These are phyloP conservation scores for Montipora foliosa DNA, from an alignment of 64 coral and sea anemone genomes.

Conservation along the genomic window DNA sequence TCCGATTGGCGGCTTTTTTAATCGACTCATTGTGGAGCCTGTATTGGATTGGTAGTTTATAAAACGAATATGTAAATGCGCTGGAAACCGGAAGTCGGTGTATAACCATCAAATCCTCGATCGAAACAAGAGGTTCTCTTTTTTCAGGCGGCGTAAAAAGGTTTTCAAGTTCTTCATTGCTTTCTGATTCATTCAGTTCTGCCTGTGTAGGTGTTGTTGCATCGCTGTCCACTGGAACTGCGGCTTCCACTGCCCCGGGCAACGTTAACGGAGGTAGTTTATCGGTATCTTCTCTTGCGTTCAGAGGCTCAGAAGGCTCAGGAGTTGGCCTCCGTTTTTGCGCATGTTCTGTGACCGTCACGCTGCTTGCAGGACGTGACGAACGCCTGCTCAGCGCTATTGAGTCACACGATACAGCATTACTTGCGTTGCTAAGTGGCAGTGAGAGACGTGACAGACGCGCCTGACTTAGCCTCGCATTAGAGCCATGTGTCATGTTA, in stretches of 20 bases:
- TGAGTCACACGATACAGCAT: not conserved
- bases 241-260: not conserved
- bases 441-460: constrained; percentile 5
- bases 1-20: constrained; percentile 30
- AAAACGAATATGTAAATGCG: constrained; percentile 89
- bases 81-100: constrained; percentile 80
- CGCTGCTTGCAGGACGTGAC: not conserved
- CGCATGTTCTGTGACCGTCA: not conserved
- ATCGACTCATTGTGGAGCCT: constrained; percentile 64
- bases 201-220: not conserved
- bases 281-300: not conserved
- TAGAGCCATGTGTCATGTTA: not conserved
- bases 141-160: not conserved
- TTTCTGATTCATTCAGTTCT: not conserved
- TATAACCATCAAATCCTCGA: constrained; percentile 52
- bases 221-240: not conserved
- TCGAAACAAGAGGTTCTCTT: constrained; percentile 26
- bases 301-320: not conserved
- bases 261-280: not conserved
- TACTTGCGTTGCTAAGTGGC: not conserved
- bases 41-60: constrained; percentile 75
- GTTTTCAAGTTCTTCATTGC: not conserved
- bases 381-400: not conserved
- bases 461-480: constrained; percentile 6
- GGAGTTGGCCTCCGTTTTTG: not conserved